These are phyloP conservation scores for Zele albiditarsus DNA, from an alignment of 2,888 invertebrate genomes.

Conservation along the genomic window DNA sequence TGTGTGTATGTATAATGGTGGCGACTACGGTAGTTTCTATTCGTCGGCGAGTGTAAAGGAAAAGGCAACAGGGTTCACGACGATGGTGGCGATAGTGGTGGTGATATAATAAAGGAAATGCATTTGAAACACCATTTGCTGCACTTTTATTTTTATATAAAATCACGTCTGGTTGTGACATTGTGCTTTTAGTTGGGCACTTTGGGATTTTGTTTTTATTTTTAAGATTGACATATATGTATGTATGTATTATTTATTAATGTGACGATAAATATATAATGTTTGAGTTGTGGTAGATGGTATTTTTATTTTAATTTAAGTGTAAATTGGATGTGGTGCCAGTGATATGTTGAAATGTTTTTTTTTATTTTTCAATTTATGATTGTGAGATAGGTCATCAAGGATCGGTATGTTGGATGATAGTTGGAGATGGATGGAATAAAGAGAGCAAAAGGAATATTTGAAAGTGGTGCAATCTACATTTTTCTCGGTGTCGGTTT, in stretches of 20 bases:
- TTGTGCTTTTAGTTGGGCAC: conserved; percentile 38
- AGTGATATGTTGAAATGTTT: background rate
- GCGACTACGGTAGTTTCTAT: conserved; percentile 18
- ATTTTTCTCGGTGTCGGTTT: background rate
- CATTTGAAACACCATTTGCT: conserved; percentile 49
- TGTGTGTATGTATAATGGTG: background rate
- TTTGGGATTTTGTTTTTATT: conserved; percentile 39
- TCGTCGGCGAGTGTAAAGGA: conserved; percentile 5
- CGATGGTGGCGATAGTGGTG: background rate
- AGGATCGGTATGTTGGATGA: background rate
- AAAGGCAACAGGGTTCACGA: conserved; percentile 34
- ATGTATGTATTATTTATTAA: background rate
- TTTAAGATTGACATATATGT: no score
- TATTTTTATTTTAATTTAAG: background rate
- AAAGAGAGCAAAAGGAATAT: conserved; percentile 10
- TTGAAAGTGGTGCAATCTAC: conserved; percentile 36
- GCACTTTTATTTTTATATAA: conserved; percentile 44
- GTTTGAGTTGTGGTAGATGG: background rate
- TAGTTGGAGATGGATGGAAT: background rate
- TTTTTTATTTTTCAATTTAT: background rate
- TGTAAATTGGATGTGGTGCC: background rate
- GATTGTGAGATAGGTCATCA: background rate
- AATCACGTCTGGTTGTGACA: conserved; percentile 45
- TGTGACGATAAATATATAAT: background rate
- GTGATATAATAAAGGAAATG: conserved; percentile 54